phyloP scores from a whole-genome alignment of 1,140 invertebrate genomes.

The Phymorhynchus buccinoides region DNA sequence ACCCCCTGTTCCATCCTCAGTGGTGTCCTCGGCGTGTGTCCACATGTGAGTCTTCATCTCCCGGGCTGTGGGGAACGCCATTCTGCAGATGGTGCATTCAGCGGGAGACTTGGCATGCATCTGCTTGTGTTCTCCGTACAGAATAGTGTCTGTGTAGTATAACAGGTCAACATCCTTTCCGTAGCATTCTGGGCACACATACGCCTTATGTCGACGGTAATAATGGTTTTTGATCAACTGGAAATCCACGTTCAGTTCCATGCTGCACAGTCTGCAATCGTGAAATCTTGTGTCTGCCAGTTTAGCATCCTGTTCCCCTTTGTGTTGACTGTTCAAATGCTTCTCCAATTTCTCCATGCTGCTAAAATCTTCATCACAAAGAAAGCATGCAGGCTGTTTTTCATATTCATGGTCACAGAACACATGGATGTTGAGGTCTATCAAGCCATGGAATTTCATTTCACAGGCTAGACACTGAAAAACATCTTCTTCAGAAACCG shows the following conservation, averaged over 20 bases:
- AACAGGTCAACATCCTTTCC: slow-evolving; percentile 32
- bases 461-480: slow-evolving; percentile 33
- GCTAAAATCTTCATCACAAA: slow-evolving; percentile 24
- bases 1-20: slow-evolving; percentile 30
- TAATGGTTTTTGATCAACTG: slow-evolving; percentile 40
- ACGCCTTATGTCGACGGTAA: slow-evolving; percentile 34
- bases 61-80: slow-evolving; percentile 29
- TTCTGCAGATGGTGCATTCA: slow-evolving; percentile 28
- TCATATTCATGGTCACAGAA: slow-evolving; percentile 40
- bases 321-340: slow-evolving; percentile 30
- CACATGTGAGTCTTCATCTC: slow-evolving; percentile 37
- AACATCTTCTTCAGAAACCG: slow-evolving; percentile 7
- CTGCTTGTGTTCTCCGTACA: slow-evolving; percentile 36
- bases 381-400: slow-evolving; percentile 32
- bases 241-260: slow-evolving; percentile 38
- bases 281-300: slow-evolving; percentile 26
- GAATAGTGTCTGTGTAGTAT: slow-evolving; percentile 26
- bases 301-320: neutral
- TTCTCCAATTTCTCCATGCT: slow-evolving; percentile 40
- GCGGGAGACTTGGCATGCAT: slow-evolving; percentile 36
- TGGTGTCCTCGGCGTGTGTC: slow-evolving; percentile 29
- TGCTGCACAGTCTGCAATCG: slow-evolving; percentile 28
- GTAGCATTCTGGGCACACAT: slow-evolving; percentile 34
- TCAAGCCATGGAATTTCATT: slow-evolving; percentile 34
- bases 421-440: slow-evolving; percentile 30